Evolutionary conservation across 2,113 vertebrate species (phyloP), one percentile per base, ranked within the genome.

Genomic region (Odontophorus gujanensis): DNA sequence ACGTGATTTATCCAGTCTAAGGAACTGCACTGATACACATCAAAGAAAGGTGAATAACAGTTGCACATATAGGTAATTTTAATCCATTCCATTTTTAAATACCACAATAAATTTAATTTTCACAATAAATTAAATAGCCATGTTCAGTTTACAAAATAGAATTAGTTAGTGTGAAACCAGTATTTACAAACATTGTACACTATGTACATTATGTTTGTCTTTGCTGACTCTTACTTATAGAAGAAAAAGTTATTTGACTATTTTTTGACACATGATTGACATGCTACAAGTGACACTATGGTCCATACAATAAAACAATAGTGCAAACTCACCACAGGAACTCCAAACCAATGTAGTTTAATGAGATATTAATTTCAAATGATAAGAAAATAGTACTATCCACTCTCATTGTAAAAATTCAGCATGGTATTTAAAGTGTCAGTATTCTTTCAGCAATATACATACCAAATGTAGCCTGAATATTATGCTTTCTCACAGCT

Each of bases 81-180:
- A 98, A 98, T 98, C 96, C 98, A 98, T 98, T 98, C 98, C 97
- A 94, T 97, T 97, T 97, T 98, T 98, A 98, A 98, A 98, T 98
- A 98, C 97, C 96, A 98, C 98, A 97, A 98, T 98, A 98, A 98
- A 98, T 98, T 98, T 98, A 98, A 98, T 98, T 98, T 97, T 97
- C 98, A 98, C 98, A 98, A 98, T 98, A 98, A 98, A 98, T 98
- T 98, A 98, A 98, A 98, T 98, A 98, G 97, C 95, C 97, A 98
- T 98, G 98, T 98, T 98, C 95, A 98, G 97, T 98, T 98, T 98
- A 98, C 98, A 98, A 98, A 98, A 98, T 98, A 98, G 97, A 98
- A 97, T 98, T 98, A 98, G 98, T 98, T 98, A 97, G 97, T 98
- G 98, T 97, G 98, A 98, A 98, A 98, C 97, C 92, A 93, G 81